A percentile compares a stretch with the other conserved stretches of the same genome.
Conservation (phyloP, 2,797 vertebrate genomes). For the Ibycter americanus region DNA sequence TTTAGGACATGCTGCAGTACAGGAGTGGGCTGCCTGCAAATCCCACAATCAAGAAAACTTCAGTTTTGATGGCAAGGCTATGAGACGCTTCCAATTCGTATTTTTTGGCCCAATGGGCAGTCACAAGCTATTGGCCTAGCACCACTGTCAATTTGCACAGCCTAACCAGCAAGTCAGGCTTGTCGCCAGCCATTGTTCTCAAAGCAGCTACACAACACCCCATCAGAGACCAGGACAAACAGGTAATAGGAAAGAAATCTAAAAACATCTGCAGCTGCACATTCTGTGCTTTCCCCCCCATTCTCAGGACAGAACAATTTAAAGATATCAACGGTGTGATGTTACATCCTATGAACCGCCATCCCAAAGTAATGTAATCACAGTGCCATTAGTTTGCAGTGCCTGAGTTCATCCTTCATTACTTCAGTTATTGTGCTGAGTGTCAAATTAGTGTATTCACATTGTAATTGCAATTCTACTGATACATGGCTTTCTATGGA, state of each 20-base stretch:
- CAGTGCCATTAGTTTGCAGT: background rate
- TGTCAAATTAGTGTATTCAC: background rate
- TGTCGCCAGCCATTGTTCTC: slow-evolving; percentile 79
- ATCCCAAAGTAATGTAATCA: background rate
- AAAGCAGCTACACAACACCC: slow-evolving; percentile 50
- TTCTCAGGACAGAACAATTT: background rate
- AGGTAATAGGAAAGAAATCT: background rate
- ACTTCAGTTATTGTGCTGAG: background rate
- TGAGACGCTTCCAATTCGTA: slow-evolving; percentile 59
- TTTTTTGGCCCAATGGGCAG: slow-evolving; percentile 71
- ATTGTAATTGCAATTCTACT: background rate
- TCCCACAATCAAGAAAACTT: background rate
- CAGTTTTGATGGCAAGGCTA: background rate
- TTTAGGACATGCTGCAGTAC: background rate
- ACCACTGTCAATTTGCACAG: slow-evolving; percentile 80
- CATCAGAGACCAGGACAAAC: background rate
- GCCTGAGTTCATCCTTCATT: background rate
- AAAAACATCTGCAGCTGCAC: background rate
- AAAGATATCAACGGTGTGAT: background rate
- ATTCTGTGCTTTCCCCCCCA: background rate
- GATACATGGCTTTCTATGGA: background rate
- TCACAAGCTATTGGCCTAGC: slow-evolving; percentile 78
- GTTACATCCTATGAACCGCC: background rate
- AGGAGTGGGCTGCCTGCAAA: background rate
- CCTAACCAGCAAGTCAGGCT: slow-evolving; percentile 80